Base-by-base conservation (phyloP, 2,888 invertebrate species). In the Pseudeuparius sepicola region DNA sequence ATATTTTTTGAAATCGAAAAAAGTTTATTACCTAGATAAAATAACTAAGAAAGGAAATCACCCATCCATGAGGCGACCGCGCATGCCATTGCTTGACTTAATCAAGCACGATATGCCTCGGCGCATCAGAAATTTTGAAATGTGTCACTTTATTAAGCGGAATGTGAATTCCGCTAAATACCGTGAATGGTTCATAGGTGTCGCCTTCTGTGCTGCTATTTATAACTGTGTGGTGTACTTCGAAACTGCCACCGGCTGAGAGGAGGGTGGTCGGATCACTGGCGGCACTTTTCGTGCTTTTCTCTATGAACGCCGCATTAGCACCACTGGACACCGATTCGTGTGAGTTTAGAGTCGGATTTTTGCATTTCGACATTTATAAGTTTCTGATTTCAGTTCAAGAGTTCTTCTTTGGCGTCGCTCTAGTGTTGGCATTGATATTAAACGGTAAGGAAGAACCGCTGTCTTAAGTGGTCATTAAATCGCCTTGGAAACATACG, bases 281-380 rank as follows among this genome's bases (percentile, higher is more conserved):
- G 5, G 12, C 33, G 11, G 36, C 41, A 9, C 41, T 43, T 10
- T 36, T 48, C 18, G 31, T 46, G 3, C 23, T 49, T 20, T 50
- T 49, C 36, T 16, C 39, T 10, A 25, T 49, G 14, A 44, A 43
- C 29, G 33, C 46, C 10, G 25, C 47, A 24, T 46, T 48, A 10
- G 47, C 46, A 10, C 37, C 34, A 32, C 41, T 52, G 10, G 33
- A 47, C 25, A 48, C 52, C 2, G 50, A 52, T 34, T 34, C 41
- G 14, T 52, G 52, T 52, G 40, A 49, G 52, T 49, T 15, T 5
- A 30, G 4, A 16, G 4, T 9, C 10, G 9, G 13, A 27, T 4
- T 4, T 12, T 14, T 31, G 4, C n/a, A 4, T 33, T 15, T 4
- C 12, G 4, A 16, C 14, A 12, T 16, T 12, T 26, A 15, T 31